Percentiles rank a stretch among this genome's conserved stretches.
phyloP scores from a whole-genome alignment of 64 coral and sea anemone genomes.

The Platygyra sinensis region DNA sequence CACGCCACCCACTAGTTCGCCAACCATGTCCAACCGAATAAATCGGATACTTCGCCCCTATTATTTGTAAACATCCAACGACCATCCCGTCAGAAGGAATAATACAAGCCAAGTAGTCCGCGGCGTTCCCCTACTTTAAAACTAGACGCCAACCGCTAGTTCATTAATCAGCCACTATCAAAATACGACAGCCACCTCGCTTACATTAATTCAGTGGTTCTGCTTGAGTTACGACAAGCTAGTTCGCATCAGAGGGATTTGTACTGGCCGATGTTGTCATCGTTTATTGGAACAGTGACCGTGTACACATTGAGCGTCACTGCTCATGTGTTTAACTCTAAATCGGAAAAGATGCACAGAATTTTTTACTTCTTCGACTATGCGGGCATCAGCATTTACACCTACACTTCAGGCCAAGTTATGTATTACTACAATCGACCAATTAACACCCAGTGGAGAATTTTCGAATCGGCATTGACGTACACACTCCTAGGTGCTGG shows the following conservation, averaged over 20 bases:
- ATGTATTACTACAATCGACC: conserved; percentile 76
- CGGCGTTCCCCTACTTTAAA: too few species aligned
- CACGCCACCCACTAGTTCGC: too few species aligned
- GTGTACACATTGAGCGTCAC: conserved; percentile 54
- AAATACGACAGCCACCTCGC: too few species aligned
- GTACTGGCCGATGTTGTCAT: conserved; percentile 61
- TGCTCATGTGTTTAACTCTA: conserved; percentile 68
- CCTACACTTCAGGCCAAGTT: conserved; percentile 67
- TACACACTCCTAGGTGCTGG: conserved; percentile 38
- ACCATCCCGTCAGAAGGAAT: too few species aligned
- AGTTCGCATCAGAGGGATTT: conserved; percentile 22
- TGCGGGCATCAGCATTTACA: conserved; percentile 73
- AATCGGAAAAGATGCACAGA: conserved; percentile 51
- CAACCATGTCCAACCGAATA: too few species aligned
- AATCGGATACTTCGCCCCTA: too few species aligned
- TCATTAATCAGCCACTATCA: too few species aligned
- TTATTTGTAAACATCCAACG: too few species aligned
- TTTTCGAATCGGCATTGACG: conserved; percentile 43
- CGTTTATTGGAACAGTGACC: conserved; percentile 48
- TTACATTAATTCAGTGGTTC: conserved; percentile 44
- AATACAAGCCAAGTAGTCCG: too few species aligned
- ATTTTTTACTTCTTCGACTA: conserved; percentile 72
- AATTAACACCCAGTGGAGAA: conserved; percentile 33
- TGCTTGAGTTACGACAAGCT: conserved; percentile 21
- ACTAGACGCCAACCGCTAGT: too few species aligned